Conservation (phyloP, 2,113 vertebrate genomes). For the Ceyx melanurus region DNA sequence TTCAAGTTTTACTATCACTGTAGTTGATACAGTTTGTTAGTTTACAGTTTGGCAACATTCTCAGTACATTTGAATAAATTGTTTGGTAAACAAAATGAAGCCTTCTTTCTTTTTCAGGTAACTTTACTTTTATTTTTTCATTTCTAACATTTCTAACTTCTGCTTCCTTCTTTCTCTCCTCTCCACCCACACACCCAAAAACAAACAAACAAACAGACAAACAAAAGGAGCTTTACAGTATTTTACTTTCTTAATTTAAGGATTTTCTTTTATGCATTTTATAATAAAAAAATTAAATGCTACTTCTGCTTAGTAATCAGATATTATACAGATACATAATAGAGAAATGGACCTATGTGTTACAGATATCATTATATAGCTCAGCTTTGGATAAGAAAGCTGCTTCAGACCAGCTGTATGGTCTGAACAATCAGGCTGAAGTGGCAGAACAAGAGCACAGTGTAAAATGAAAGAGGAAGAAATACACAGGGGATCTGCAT, state of each 20-base stretch:
- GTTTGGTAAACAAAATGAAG: constrained; percentile 1
- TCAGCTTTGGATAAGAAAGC: constrained; percentile 42
- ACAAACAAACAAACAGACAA: no score
- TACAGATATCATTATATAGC: neutral
- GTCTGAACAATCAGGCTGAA: constrained; percentile 18
- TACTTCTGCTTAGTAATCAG: constrained; percentile 26
- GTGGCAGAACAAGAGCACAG: constrained; percentile 32
- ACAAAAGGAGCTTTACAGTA: neutral
- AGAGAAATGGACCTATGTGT: neutral
- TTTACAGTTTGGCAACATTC: neutral
- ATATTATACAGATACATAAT: neutral
- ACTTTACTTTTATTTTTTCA: neutral
- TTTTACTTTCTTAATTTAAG: neutral
- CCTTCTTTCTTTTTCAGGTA: neutral
- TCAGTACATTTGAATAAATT: neutral
- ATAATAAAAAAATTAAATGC: constrained; percentile 21
- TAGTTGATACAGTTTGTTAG: constrained; percentile 30
- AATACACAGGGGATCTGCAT: constrained; percentile 51
- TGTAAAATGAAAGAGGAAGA: constrained; percentile 56
- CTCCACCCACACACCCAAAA: fast-evolving
- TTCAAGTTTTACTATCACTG: constrained; percentile 59
- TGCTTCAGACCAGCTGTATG: constrained; percentile 26
- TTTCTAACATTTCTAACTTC: neutral
- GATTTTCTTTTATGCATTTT: neutral
- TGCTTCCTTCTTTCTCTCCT: neutral